Evolutionary conservation across 2,113 vertebrate species (phyloP).

Genomic region (Anolis carolinensis): DNA sequence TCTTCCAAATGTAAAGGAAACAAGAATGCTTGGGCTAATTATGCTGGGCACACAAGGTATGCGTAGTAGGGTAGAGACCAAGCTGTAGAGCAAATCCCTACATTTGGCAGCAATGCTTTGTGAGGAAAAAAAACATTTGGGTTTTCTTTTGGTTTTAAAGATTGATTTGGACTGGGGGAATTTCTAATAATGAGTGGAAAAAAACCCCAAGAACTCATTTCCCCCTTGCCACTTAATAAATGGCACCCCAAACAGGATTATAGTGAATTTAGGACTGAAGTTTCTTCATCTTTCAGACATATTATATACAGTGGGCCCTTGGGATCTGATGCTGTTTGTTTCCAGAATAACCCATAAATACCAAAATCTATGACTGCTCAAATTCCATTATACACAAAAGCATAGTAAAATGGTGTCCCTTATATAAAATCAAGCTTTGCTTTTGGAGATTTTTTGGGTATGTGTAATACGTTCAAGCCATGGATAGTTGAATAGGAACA

Average conservation of each 20-base stretch:
- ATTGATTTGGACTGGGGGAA: too few species aligned
- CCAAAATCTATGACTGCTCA: too few species aligned
- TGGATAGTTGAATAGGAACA: too few species aligned
- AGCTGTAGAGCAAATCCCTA: background rate
- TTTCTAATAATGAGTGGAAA: background rate
- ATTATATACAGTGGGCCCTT: background rate
- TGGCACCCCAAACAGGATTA: background rate
- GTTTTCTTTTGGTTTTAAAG: background rate
- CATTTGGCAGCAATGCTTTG: background rate
- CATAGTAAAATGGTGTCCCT: too few species aligned
- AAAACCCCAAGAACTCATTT: background rate
- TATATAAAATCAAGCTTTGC: too few species aligned
- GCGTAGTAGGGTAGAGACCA: rapidly evolving
- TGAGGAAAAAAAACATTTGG: background rate
- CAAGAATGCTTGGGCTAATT: too few species aligned
- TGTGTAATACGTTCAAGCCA: too few species aligned
- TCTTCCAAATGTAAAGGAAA: background rate
- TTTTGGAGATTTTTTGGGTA: too few species aligned
- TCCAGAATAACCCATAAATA: too few species aligned
- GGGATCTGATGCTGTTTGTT: too few species aligned
- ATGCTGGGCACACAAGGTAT: background rate
- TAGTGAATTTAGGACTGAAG: background rate
- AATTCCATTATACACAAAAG: too few species aligned
- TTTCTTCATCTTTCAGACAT: background rate
- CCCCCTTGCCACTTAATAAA: background rate